A percentile compares a stretch with the other conserved stretches of the same genome.
Conservation (phyloP, 2,797 vertebrate genomes). For the Pelodytes ibericus region DNA sequence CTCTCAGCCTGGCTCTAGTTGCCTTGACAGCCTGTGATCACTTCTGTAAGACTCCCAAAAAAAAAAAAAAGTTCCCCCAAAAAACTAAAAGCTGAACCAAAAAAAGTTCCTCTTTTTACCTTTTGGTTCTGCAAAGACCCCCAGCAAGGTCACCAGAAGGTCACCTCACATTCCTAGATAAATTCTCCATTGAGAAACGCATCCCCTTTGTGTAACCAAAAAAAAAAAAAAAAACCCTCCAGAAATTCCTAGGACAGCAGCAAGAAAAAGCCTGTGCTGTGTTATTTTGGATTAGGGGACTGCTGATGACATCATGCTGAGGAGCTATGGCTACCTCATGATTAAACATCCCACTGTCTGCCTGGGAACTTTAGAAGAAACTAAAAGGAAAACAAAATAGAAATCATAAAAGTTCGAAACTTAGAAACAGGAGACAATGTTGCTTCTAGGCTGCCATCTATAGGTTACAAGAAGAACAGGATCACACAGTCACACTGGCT, state of each 20-base stretch:
- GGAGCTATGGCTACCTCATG: conserved; percentile 4
- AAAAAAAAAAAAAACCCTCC: background rate
- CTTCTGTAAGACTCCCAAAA: too few species aligned
- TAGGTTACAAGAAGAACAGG: background rate
- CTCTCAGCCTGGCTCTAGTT: background rate
- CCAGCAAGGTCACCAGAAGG: conserved; percentile 43
- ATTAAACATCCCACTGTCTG: conserved; percentile 17
- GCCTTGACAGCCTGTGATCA: conserved; percentile 10
- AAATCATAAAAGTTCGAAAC: conserved; percentile 21
- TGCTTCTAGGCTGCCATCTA: conserved; percentile 35
- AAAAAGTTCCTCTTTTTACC: background rate
- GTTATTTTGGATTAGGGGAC: background rate
- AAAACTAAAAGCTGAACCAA: conserved; percentile 4
- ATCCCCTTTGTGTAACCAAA: conserved; percentile 23
- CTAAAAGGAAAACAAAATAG: background rate
- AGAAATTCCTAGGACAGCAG: background rate
- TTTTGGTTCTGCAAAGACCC: conserved; percentile 11
- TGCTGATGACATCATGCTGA: conserved; percentile 11
- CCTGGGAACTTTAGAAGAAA: conserved; percentile 12
- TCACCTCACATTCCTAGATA: conserved; percentile 53
- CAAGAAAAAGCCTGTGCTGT: background rate
- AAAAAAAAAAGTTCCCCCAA: conserved; percentile 1
- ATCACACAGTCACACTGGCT: too few species aligned
- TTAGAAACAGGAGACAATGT: conserved; percentile 24
- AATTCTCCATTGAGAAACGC: conserved; percentile 3